These are phyloP conservation scores for Silvanus unidentatus DNA, from an alignment of 2,888 invertebrate species.

Conservation along the genomic window DNA sequence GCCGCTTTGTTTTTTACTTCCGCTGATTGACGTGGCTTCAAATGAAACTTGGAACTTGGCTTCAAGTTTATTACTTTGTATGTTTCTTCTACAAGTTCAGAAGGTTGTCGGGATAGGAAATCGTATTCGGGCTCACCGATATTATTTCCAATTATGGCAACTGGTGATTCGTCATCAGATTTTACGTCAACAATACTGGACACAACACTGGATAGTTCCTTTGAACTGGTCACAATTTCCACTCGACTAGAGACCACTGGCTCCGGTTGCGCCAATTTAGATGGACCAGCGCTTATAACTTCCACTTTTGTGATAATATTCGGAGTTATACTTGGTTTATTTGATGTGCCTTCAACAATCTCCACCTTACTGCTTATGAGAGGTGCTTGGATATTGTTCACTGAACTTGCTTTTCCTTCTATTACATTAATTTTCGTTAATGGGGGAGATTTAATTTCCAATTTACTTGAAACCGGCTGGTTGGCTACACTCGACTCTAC, in stretches of 20 bases:
- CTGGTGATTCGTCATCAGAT: conserved; percentile 55
- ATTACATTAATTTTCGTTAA: conserved; percentile 42
- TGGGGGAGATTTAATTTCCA: conserved; percentile 53
- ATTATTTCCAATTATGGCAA: conserved; percentile 61
- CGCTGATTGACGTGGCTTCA: conserved; percentile 48
- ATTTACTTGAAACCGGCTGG: conserved; percentile 45
- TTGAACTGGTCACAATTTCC: conserved; percentile 37
- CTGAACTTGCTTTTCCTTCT: conserved; percentile 35
- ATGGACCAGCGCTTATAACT: conserved; percentile 32
- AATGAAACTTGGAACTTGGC: conserved; percentile 56
- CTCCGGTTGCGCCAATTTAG: conserved; percentile 30
- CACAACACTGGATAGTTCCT: conserved; percentile 34
- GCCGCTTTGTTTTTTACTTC: conserved; percentile 41
- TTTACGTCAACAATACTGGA: conserved; percentile 32
- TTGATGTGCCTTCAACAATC: conserved; percentile 43
- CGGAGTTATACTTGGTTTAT: conserved; percentile 20
- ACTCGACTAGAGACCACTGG: conserved; percentile 53
- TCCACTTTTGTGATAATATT: conserved; percentile 43
- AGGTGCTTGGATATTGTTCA: conserved; percentile 41
- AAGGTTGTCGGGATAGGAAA: conserved; percentile 76
- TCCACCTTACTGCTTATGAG: conserved; percentile 38
- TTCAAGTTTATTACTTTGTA: conserved; percentile 76
- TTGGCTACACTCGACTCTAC: conserved; percentile 23
- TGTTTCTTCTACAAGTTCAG: conserved; percentile 79
- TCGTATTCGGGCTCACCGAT: conserved; percentile 79